These are phyloP conservation scores for Pelobates fuscus DNA, from an alignment of 2,113 vertebrate species.

Conservation along the genomic window DNA sequence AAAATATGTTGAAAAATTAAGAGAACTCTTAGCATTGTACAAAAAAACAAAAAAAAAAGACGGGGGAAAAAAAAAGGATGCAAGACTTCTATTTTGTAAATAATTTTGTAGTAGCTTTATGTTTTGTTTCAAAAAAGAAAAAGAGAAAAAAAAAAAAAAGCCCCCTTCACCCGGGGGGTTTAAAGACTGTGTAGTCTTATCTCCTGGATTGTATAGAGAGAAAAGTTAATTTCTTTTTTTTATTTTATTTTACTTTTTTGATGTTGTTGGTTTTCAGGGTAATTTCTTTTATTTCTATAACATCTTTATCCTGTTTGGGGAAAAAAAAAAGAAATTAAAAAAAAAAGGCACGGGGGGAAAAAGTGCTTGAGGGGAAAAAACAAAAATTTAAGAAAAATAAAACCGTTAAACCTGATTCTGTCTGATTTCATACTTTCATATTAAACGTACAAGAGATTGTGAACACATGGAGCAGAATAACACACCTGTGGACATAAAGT, in stretches of 20 bases:
- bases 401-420: slow-evolving; percentile 26
- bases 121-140: slow-evolving; percentile 67
- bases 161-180: no score
- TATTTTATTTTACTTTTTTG: slow-evolving; percentile 29
- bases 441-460: no score
- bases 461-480: no score
- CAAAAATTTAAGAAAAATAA: slow-evolving; percentile 16
- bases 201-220: slow-evolving; percentile 77
- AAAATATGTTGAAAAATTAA: slow-evolving; percentile 72
- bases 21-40: slow-evolving; percentile 80
- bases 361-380: slow-evolving; percentile 25
- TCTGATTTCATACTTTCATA: no score
- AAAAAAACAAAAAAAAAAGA: slow-evolving; percentile 65
- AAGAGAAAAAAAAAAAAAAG: no score
- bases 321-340: slow-evolving; percentile 50
- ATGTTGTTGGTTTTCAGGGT: slow-evolving; percentile 68
- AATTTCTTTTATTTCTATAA: slow-evolving; percentile 77
- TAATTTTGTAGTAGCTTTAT: slow-evolving; percentile 56
- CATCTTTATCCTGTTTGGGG: slow-evolving; percentile 80
- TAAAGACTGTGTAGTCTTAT: slow-evolving; percentile 48
- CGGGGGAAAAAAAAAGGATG: no score
- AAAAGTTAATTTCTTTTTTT: slow-evolving; percentile 21
- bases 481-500: no score
- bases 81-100: slow-evolving; percentile 79
- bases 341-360: slow-evolving; percentile 67